Base-by-base conservation (phyloP, 2,888 invertebrate genomes). In the Idaea dimidiata region DNA sequence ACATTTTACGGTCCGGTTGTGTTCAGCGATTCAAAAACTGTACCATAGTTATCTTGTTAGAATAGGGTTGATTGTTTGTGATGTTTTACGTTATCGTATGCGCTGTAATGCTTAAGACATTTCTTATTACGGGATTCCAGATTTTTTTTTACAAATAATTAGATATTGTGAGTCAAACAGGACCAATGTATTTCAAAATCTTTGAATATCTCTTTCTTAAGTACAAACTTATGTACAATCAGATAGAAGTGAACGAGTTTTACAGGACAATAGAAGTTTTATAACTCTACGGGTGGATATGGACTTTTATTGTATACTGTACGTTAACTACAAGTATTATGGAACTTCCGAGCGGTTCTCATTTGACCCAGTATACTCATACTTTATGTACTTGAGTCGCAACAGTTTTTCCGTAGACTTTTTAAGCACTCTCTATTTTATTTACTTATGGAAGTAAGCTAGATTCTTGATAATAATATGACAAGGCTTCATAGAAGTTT, bases 91-190 rank as follows among this genome's bases (percentile, higher is more conserved):
- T 43, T 14, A 43, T 43, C 43, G 43, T 43, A 43, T 14, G 43
- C 43, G 43, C 43, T 43, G 43, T 43, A 43, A 43, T 43, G 43
- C 43, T 43, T 43, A 43, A 43, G 43, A 43, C 43, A 43, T 43
- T 7, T 43, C 14, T 14, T 43, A 43, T 8, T 43, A 43, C 8
- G 43, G 7, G 43, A 43, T 43, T 43, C 43, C 14, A 7, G 43
- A 43, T n/a, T n/a, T n/a, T n/a, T n/a, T n/a, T n/a, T n/a, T n/a
- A n/a, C 14, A 43, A 14, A 0, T 8, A 14, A 14, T 43, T 43
- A 43, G 8, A 10, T 43, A 14, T 14, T 43, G 8, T 10, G 43
- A 43, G 14, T 43, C 43, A 43, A 43, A 10, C 43, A 43, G 43
- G 43, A 43, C 43, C 43, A 43, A 43, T 43, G 43, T 43, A 43